Conservation (phyloP, 2,113 vertebrate species). For the Hippocampus zosterae region DNA sequence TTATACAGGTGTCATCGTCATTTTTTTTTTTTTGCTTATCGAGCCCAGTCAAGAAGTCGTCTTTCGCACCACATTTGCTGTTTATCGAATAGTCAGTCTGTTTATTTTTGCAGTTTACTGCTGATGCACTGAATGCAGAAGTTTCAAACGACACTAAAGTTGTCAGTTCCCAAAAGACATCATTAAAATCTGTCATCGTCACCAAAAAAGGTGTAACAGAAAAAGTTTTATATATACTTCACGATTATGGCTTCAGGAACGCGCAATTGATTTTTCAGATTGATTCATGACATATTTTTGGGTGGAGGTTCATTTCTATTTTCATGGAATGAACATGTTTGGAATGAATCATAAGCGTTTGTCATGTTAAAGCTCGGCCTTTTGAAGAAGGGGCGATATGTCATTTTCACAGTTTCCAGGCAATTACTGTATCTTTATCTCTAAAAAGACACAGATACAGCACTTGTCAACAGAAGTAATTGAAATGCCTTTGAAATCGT, state of each 20-base stretch:
- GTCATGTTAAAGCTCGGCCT: not conserved
- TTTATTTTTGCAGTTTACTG: not conserved
- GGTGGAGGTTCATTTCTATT: not conserved
- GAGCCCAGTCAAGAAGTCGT: not conserved
- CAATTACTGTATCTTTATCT: not conserved
- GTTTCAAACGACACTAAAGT: not conserved
- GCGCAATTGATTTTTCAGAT: not conserved
- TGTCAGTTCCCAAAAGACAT: slow-evolving; percentile 1
- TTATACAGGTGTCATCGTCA: not conserved
- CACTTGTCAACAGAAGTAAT: not conserved
- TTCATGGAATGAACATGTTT: not conserved
- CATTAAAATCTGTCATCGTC: not conserved
- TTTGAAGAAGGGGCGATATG: not conserved
- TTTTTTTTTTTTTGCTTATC: not conserved
- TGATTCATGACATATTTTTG: not conserved
- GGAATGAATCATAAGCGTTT: not conserved
- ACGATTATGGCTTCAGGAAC: not conserved
- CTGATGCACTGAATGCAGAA: not conserved
- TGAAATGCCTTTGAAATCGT: not conserved
- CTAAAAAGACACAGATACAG: not conserved
- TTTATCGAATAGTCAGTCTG: not conserved
- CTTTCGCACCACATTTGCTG: not conserved
- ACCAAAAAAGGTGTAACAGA: not conserved
- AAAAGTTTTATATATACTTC: not conserved
- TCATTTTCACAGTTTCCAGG: not conserved